These are phyloP conservation scores for Centropus bengalensis DNA, from an alignment of 2,113 vertebrate species.

Conservation along the genomic window DNA sequence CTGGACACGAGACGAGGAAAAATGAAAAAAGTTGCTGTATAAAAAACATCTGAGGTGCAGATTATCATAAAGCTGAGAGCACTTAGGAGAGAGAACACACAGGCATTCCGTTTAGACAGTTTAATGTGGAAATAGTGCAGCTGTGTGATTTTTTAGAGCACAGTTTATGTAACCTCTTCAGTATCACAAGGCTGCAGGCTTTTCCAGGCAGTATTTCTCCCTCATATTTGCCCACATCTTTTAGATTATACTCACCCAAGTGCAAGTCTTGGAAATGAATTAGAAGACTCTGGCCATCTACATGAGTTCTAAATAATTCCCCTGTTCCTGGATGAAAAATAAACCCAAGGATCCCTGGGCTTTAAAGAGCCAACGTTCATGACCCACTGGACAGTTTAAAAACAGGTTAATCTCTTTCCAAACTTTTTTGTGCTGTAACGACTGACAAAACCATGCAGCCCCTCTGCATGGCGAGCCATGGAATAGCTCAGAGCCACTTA, in stretches of 20 bases:
- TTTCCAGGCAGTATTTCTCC: background rate
- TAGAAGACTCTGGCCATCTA: background rate
- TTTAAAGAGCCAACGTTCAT: background rate
- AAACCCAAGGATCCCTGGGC: background rate
- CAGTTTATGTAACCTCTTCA: background rate
- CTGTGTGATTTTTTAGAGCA: background rate
- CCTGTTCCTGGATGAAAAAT: background rate
- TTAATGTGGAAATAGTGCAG: background rate
- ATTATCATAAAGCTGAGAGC: background rate
- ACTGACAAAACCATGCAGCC: background rate
- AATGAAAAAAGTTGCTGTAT: background rate
- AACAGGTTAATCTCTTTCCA: background rate
- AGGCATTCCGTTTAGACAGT: constrained; percentile 31
- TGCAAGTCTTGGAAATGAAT: background rate
- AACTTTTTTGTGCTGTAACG: background rate
- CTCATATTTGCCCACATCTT: background rate
- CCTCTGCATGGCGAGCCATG: background rate
- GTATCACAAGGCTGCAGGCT: background rate
- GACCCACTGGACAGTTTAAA: background rate
- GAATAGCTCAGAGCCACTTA: background rate
- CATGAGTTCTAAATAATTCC: background rate
- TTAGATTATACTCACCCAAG: background rate
- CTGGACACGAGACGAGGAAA: background rate
- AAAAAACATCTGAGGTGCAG: constrained; percentile 6
- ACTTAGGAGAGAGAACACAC: background rate